These are phyloP conservation scores for Aphodius sticticus DNA, from an alignment of 2,888 invertebrate species.

Conservation along the genomic window DNA sequence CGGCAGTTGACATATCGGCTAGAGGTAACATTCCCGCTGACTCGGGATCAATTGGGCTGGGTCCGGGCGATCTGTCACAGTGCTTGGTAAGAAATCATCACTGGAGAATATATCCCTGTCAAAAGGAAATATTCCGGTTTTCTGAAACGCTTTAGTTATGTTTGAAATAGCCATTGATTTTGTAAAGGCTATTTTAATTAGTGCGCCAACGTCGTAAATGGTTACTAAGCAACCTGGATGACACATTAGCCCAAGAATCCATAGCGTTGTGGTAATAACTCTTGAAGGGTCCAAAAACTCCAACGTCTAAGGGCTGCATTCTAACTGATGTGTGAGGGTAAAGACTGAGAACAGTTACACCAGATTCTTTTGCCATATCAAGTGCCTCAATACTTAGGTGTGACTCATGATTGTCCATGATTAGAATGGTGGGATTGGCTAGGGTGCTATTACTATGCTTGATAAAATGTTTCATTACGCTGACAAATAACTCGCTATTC, in stretches of 20 bases:
- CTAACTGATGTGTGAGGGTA: slow-evolving; percentile 57
- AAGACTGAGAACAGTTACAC: slow-evolving; percentile 54
- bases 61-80: slow-evolving; percentile 38
- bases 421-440: too few relatives aligned
- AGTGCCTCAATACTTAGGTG: too few relatives aligned
- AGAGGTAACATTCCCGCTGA: too few relatives aligned
- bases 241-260: slow-evolving; percentile 52
- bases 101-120: slow-evolving; percentile 41
- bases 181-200: slow-evolving; percentile 38
- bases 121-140: slow-evolving; percentile 41
- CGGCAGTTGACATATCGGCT: too few relatives aligned
- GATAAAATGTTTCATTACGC: too few relatives aligned
- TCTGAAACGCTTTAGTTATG: slow-evolving; percentile 39
- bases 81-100: slow-evolving; percentile 38
- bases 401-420: too few relatives aligned
- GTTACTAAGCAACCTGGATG: slow-evolving; percentile 55
- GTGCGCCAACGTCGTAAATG: slow-evolving; percentile 54
- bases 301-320: slow-evolving; percentile 58
- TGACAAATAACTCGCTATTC: too few relatives aligned
- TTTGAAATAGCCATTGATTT: slow-evolving; percentile 40
- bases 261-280: slow-evolving; percentile 48
- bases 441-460: too few relatives aligned
- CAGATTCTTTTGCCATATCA: too few relatives aligned
- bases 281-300: slow-evolving; percentile 56
- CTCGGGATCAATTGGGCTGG: neutral